phyloP scores from a whole-genome alignment of 2,797 vertebrate species.

The Leptatherina wallacei region DNA sequence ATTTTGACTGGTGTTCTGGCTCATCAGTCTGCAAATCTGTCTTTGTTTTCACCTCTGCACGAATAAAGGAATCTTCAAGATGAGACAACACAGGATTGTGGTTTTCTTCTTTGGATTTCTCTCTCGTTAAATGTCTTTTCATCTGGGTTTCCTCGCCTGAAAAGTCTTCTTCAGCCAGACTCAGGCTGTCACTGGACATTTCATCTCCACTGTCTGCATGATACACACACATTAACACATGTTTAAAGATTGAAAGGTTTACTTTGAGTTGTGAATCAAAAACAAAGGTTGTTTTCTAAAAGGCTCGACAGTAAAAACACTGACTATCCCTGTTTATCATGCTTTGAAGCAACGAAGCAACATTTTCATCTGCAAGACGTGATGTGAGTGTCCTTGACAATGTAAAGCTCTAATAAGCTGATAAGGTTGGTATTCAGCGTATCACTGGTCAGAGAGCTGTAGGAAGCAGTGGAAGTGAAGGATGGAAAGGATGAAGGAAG shows the following conservation, averaged over 20 bases:
- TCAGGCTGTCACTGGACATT: conserved; percentile 66
- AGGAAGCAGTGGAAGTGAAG: conserved; percentile 18
- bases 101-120: conserved; percentile 24
- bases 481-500: conserved; percentile 33
- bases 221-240: conserved; percentile 25
- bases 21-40: conserved; percentile 33
- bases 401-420: conserved; percentile 37
- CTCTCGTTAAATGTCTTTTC: conserved; percentile 24
- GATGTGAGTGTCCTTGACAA: conserved; percentile 42
- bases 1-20: conserved; percentile 51
- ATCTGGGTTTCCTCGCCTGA: conserved; percentile 66
- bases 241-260: conserved; percentile 1
- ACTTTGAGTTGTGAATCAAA: neutral
- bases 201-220: conserved; percentile 69
- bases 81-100: conserved; percentile 27
- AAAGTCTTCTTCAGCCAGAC: conserved; percentile 61
- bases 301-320: conserved; percentile 1
- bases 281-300: neutral
- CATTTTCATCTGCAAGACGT: conserved; percentile 26
- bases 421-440: conserved; percentile 31
- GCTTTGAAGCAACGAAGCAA: conserved; percentile 36
- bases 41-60: conserved; percentile 23
- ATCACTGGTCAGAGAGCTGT: conserved; percentile 24
- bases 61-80: conserved; percentile 44
- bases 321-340: conserved; percentile 15